Evolutionary conservation across 1,140 invertebrate genomes (phyloP), one percentile per base, ranked within the genome.

Genomic region (Helicoverpa zea): DNA sequence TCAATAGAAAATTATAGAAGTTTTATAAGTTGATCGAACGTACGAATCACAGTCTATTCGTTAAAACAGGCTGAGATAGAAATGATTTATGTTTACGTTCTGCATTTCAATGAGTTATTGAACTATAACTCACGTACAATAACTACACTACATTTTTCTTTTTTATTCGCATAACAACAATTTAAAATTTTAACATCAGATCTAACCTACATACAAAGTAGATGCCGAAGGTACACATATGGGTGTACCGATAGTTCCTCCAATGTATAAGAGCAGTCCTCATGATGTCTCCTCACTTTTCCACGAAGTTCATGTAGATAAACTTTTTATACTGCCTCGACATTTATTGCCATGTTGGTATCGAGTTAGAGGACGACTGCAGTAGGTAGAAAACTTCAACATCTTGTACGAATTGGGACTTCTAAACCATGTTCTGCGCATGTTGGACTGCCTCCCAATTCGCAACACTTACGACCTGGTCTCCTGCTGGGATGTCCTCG

Each of bases 21-120:
- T 68, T 66, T 47, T 68, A 49, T 49, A 66, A 68, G 16, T 49
- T 49, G 16, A 68, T 49, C 43, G n/a, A 11, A 49, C 43, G 43
- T 18, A 58, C 56, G 18, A 23, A 59, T 61, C n/a, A 9, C 30
- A 18, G 10, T 49, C n/a, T 68, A 68, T 43, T 64, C 11, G 43
- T 16, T 11, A 49, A 68, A 43, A 13, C 64, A 68, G 47, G 43
- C 13, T 43, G 12, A 49, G 64, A 68, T 68, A 68, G 64, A 68
- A 51, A 68, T 68, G 64, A 68, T 68, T 68, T 68, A 68, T 43
- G 64, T 18, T 68, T 18, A 51, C 3, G 49, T 49, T 68, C 43
- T 68, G 64, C 64, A 68, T 49, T 66, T 68, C 64, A 68, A 68
- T 68, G 64, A 68, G 64, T 68, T 68, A 68, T 68, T 68, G 64